Evolutionary conservation across 2,888 invertebrate genomes (phyloP).

Genomic region (Drosophila tanythrix): DNA sequence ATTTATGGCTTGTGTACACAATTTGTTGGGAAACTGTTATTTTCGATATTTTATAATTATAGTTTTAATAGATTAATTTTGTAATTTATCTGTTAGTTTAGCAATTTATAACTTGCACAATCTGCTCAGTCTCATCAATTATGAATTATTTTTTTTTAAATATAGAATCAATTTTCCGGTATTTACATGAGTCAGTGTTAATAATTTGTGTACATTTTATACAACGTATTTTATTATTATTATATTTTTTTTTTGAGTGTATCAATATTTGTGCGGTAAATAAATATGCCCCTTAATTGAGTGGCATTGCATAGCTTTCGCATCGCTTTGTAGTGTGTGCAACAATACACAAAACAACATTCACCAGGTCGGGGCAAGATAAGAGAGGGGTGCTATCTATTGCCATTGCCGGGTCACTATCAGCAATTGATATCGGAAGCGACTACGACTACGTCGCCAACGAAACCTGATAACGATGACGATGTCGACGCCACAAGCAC

Average conservation of each 20-base stretch:
- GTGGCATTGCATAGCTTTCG: background rate
- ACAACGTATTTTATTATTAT: background rate
- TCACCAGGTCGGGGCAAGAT: conserved; percentile 19
- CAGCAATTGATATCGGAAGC: conserved; percentile 65
- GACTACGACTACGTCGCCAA: conserved; percentile 42
- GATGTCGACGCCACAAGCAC: conserved; percentile 20
- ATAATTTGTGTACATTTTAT: background rate
- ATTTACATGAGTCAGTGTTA: background rate
- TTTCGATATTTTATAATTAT: background rate
- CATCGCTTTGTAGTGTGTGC: conserved; percentile 20
- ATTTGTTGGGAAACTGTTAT: background rate
- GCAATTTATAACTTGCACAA: background rate
- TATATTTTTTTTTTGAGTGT: background rate
- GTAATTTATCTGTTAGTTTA: background rate
- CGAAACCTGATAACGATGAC: conserved; percentile 36
- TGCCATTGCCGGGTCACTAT: conserved; percentile 41
- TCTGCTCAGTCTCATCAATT: background rate
- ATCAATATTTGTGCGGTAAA: background rate
- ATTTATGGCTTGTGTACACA: background rate
- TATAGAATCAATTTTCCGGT: background rate
- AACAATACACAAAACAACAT: conserved; percentile 4
- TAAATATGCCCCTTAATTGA: background rate
- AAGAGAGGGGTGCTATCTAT: conserved; percentile 11
- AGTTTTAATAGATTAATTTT: background rate
- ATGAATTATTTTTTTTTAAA: background rate